These are phyloP conservation scores for Etia nguti DNA, from an alignment of 2,113 vertebrate species.

Conservation along the genomic window DNA sequence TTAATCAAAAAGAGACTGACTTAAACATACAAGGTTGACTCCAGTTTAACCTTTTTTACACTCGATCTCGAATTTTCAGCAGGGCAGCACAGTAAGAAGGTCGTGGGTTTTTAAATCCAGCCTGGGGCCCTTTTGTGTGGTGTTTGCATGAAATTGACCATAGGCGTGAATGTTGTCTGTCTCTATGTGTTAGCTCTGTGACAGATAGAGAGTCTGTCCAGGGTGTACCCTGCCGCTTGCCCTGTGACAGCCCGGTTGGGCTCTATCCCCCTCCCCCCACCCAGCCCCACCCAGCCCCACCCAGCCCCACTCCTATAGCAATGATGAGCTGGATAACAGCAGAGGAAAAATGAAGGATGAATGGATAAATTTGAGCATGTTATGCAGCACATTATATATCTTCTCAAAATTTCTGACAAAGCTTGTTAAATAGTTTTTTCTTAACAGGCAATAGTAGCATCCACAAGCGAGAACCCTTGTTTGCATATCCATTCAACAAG, in stretches of 20 bases:
- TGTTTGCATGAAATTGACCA: not conserved
- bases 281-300: no score
- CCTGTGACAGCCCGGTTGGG: not conserved
- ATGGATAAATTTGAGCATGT: not conserved
- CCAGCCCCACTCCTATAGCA: no score
- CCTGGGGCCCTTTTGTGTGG: not conserved
- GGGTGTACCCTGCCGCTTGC: no score
- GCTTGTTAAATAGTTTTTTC: not conserved
- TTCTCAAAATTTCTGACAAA: not conserved
- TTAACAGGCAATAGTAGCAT: not conserved
- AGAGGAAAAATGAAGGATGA: not conserved
- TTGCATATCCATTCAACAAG: not conserved
- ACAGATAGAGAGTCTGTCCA: not conserved
- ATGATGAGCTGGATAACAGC: not conserved
- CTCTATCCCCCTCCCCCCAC: not conserved
- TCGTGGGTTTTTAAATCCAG: not conserved
- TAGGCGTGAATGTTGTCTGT: not conserved
- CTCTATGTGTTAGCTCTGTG: not conserved
- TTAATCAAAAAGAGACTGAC: not conserved
- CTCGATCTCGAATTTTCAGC: rapidly evolving
- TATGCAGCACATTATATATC: not conserved
- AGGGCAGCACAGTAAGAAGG: not conserved
- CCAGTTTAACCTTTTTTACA: not conserved
- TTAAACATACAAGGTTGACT: not conserved
- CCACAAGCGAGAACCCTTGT: not conserved